Percentiles rank a stretch among this genome's conserved stretches.
Conservation (phyloP, 2,888 invertebrate species). For the Thereva nobilitata region DNA sequence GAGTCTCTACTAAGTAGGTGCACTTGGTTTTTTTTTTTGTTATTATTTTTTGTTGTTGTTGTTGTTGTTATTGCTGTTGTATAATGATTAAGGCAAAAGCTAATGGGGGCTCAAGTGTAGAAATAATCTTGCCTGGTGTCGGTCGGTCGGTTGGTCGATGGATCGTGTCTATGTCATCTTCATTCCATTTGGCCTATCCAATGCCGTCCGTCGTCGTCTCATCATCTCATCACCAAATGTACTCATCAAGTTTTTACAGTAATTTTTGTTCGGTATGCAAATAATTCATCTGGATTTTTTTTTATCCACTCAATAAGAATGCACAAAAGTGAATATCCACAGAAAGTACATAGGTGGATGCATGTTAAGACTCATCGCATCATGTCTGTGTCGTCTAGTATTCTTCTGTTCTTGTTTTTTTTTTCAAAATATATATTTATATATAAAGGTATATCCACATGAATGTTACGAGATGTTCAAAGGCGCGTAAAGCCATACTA, state of each 20-base stretch:
- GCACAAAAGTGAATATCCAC: neutral
- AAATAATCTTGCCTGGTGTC: too few species aligned
- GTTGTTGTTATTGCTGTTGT: too few species aligned
- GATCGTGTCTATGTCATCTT: conserved; percentile 2
- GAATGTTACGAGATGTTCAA: conserved; percentile 18
- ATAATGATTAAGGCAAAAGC: too few species aligned
- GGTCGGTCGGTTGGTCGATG: too few species aligned
- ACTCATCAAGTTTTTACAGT: conserved; percentile 29
- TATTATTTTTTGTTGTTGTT: too few species aligned
- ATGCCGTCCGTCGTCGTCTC: conserved; percentile 13
- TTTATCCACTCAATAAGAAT: neutral
- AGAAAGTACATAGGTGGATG: neutral
- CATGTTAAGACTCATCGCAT: neutral
- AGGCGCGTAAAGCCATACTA: conserved; percentile 31
- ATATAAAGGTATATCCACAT: neutral
- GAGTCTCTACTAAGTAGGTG: neutral
- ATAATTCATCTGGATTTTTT: conserved; percentile 13
- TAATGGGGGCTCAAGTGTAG: too few species aligned
- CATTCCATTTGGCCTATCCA: neutral
- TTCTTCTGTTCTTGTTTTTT: too few species aligned
- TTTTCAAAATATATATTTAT: neutral
- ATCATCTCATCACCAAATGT: conserved; percentile 10
- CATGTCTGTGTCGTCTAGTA: neutral
- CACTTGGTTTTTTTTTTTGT: too few species aligned
- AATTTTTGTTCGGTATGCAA: conserved; percentile 32